Base-by-base conservation (phyloP, 2,888 invertebrate species). In the Tiliacea citrago region DNA sequence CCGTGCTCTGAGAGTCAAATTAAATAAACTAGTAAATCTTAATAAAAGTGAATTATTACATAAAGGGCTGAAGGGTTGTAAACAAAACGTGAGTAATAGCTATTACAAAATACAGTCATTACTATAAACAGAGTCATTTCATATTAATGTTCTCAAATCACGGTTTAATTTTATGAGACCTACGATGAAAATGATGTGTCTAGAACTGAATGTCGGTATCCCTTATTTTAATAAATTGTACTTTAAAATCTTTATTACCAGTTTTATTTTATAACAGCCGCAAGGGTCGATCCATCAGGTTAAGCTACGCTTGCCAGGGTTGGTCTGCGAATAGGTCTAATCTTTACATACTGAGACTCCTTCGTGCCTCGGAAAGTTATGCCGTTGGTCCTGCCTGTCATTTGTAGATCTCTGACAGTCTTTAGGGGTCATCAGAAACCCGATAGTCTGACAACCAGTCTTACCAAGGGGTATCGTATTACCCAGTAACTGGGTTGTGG, bases 71-170 rank as follows among this genome's bases (percentile, higher is more conserved):
- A 69, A 61, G 24, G 18, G 24, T 66, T 47, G 3, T 51, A 68
- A 83, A 71, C 60, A 58, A 72, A 74, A 67, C 73, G 78, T 81
- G 75, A 69, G 16, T 85, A 79, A 65, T 47, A 24, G 63, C 78
- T 60, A 75, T 83, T 66, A 74, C 45, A 70, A 73, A 85, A 75
- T 63, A 81, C 81, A 77, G 72, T 73, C 68, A 82, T 76, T 79
- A 58, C 53, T 45, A 29, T 61, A 75, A 79, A 76, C 81, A 65
- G 61, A 84, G 77, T 77, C 78, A 80, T 82, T 84, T 78, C 62
- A 65, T 75, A 73, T 62, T 79, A 86, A 88, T 83, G 83, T 75
- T 72, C 39, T 66, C 35, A 66, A 80, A 80, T 86, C 88, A 87
- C 85, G 85, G 70, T 73, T 77, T 67, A 55, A 77, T 73, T 76